Conservation (phyloP, 2,113 vertebrate genomes). For the Euleptes europaea region DNA sequence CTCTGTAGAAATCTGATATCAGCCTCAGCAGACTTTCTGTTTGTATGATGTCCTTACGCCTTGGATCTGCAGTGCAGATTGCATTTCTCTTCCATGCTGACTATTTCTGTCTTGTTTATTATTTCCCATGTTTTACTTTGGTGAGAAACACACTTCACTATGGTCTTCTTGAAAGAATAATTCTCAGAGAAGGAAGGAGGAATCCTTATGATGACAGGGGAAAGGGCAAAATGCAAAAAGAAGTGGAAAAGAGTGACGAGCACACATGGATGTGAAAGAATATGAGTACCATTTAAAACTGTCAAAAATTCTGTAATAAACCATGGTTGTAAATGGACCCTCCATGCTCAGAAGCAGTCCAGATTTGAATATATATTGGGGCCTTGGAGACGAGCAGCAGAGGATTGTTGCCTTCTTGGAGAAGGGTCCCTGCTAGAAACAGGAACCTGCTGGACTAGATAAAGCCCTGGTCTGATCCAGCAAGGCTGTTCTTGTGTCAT, state of each 20-base stretch:
- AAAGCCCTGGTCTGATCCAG: too few species aligned
- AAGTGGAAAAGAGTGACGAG: not conserved
- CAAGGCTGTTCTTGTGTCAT: too few species aligned
- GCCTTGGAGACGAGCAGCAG: too few species aligned
- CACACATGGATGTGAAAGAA: not conserved
- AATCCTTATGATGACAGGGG: not conserved
- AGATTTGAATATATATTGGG: too few species aligned
- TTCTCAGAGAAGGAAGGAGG: not conserved
- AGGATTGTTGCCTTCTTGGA: too few species aligned
- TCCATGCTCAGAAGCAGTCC: too few species aligned
- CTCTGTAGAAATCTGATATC: not conserved
- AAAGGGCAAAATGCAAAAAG: too few species aligned
- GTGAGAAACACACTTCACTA: not conserved
- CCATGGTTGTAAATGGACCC: too few species aligned
- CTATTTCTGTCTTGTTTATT: not conserved
- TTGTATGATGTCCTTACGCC: too few species aligned
- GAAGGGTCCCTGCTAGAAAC: too few species aligned
- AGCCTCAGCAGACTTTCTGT: not conserved
- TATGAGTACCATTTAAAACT: not conserved
- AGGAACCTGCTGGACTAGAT: too few species aligned
- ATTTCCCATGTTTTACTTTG: not conserved
- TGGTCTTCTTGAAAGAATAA: not conserved
- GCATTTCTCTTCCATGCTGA: not conserved
- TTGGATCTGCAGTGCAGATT: not conserved
- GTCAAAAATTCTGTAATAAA: not conserved